Percentiles rank a stretch among this genome's conserved stretches.
Conservation (phyloP, 2,113 vertebrate species). For the Bufo bufo region DNA sequence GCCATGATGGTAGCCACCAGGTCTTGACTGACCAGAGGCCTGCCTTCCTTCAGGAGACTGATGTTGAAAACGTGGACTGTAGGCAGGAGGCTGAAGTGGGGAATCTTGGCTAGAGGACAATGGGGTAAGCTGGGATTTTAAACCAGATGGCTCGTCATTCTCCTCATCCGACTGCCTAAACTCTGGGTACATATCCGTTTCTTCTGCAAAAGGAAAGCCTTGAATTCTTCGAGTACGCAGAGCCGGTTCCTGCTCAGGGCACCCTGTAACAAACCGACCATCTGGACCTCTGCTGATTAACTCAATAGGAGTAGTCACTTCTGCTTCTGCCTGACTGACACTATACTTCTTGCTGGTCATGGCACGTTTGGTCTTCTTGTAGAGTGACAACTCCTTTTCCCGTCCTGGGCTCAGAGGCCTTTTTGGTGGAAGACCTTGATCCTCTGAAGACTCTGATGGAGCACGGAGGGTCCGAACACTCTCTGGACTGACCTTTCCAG, state of each 20-base stretch:
- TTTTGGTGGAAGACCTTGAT: constrained; percentile 87
- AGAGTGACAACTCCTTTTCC: constrained; percentile 93
- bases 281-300: constrained; percentile 96
- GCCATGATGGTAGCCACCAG: constrained; percentile 88
- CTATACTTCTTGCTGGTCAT: constrained; percentile 98
- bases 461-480: constrained; percentile 91
- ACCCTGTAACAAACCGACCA: constrained; percentile 93
- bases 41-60: constrained; percentile 89
- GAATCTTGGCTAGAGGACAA: constrained; percentile 98
- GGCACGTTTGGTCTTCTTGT: constrained; percentile 98
- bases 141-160: constrained; percentile 90
- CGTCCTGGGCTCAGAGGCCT: constrained; percentile 89
- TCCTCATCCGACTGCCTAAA: constrained; percentile 98
- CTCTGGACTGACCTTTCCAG: constrained; percentile 97
- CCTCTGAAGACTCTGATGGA: constrained; percentile 89
- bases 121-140: constrained; percentile 93
- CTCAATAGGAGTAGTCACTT: constrained; percentile 94
- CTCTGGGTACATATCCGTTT: constrained; percentile 98
- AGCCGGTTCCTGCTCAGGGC: constrained; percentile 81
- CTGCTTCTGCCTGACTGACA: constrained; percentile 93
- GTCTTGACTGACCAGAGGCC: constrained; percentile 89
- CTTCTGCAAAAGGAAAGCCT: constrained; percentile 97
- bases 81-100: constrained; percentile 96
- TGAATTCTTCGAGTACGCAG: constrained; percentile 88
- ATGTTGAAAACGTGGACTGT: constrained; percentile 92